Evolutionary conservation across 2,888 invertebrate genomes (phyloP).

Genomic region (Belgica antarctica): DNA sequence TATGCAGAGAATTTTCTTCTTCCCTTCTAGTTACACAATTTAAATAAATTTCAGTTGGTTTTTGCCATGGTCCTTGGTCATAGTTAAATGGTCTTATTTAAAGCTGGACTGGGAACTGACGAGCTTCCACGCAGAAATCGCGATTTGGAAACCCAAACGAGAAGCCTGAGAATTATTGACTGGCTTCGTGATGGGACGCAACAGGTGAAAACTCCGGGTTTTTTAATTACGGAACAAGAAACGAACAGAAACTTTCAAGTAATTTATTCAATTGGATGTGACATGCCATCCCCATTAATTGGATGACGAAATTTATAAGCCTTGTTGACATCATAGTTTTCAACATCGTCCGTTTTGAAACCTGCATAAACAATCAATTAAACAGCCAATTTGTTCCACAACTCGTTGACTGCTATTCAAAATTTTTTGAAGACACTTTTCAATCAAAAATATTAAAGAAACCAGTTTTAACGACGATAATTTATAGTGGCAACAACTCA

Average conservation of each 20-base stretch:
- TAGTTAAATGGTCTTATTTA: not conserved
- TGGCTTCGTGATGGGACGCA: not conserved
- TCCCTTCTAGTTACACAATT: not conserved
- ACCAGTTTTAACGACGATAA: conserved; percentile 30
- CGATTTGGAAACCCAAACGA: not conserved
- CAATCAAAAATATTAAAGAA: not conserved
- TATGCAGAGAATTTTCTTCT: conserved; percentile 35
- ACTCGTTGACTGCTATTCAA: too few relatives aligned
- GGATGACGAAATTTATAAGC: conserved; percentile 1
- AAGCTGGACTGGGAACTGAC: not conserved
- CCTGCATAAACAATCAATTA: conserved; percentile 15
- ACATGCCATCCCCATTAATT: too few relatives aligned
- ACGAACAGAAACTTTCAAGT: not conserved
- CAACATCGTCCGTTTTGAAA: too few relatives aligned
- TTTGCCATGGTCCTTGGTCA: not conserved
- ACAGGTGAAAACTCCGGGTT: not conserved
- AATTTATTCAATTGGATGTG: not conserved
- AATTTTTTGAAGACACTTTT: not conserved
- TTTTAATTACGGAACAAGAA: not conserved
- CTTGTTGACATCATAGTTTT: not conserved
- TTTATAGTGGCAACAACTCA: conserved; percentile 37
- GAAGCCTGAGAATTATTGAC: not conserved
- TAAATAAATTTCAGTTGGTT: too few relatives aligned
- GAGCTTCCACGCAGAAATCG: not conserved
- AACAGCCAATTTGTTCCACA: not conserved